Percentiles rank a stretch among this genome's conserved stretches.
Evolutionary conservation across 2,888 invertebrate species (phyloP).

Genomic region (Eulithis prunata): DNA sequence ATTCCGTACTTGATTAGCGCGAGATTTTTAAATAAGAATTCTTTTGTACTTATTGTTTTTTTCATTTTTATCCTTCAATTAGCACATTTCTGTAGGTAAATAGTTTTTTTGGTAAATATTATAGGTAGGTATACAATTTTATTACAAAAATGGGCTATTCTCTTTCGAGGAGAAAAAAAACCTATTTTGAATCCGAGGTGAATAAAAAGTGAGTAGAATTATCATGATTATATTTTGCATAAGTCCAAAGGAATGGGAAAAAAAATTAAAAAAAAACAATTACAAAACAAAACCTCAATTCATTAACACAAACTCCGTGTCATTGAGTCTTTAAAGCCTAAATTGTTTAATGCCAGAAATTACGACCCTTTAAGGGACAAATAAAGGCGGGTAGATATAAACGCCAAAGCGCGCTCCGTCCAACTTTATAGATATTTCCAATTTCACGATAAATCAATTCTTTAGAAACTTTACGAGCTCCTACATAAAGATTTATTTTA

Average conservation of each 20-base stretch:
- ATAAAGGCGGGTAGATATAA: conserved; percentile 20
- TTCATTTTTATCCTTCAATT: background rate
- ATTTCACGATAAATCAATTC: conserved; percentile 50
- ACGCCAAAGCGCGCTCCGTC: conserved; percentile 25
- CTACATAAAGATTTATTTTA: conserved; percentile 42
- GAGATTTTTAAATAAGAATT: conserved; percentile 27
- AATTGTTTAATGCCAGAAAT: conserved; percentile 22
- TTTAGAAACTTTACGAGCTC: conserved; percentile 43
- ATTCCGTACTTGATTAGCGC: conserved; percentile 33
- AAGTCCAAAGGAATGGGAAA: background rate
- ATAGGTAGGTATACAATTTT: too few species aligned
- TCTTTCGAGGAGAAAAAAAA: too few species aligned
- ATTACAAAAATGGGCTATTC: too few species aligned
- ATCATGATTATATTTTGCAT: background rate
- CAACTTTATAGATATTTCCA: conserved; percentile 46
- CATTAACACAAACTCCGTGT: background rate
- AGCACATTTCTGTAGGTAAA: too few species aligned
- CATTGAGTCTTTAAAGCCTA: conserved; percentile 1
- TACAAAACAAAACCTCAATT: background rate
- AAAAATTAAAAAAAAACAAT: background rate
- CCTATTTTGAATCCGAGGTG: too few species aligned
- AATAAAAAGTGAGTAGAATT: background rate
- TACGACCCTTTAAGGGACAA: conserved; percentile 27
- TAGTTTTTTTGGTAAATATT: too few species aligned
- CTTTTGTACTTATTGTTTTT: background rate